These are phyloP conservation scores for Periophthalmodon schlosseri DNA, from an alignment of 2,113 vertebrate genomes.

Conservation along the genomic window DNA sequence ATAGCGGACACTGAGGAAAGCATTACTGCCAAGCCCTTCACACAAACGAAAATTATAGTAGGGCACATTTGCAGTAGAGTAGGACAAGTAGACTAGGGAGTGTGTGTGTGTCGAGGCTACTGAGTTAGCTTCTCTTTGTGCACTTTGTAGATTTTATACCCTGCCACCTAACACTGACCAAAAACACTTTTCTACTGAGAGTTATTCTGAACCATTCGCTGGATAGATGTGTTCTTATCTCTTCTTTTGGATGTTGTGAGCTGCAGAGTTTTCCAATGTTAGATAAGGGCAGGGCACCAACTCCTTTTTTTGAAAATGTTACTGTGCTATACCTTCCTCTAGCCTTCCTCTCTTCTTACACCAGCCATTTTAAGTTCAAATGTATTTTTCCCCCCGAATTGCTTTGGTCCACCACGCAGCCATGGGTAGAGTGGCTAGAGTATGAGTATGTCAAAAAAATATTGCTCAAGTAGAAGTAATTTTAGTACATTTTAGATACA, in stretches of 20 bases:
- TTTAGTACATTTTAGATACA: too few relatives aligned
- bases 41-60: constrained; percentile 4
- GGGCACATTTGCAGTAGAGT: constrained; percentile 58
- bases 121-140: constrained; percentile 66
- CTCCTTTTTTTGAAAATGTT: constrained; percentile 30
- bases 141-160: constrained; percentile 79
- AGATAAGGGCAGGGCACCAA: constrained; percentile 44
- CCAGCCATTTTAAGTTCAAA: constrained; percentile 14
- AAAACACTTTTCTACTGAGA: constrained; percentile 71
- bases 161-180: constrained; percentile 74
- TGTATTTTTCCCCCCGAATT: constrained; percentile 24
- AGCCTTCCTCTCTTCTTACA: constrained; percentile 24
- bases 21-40: not conserved
- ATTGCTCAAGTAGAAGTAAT: too few relatives aligned
- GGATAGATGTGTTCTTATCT: constrained; percentile 60
- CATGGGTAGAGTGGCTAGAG: not conserved
- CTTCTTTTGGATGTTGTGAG: constrained; percentile 57
- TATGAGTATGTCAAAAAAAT: not conserved
- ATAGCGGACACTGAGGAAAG: not conserved
- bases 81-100: constrained; percentile 60
- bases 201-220: constrained; percentile 63
- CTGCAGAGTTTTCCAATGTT: constrained; percentile 42
- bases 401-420: not conserved
- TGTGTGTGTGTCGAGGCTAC: constrained; percentile 59
- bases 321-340: constrained; percentile 16